Conservation (phyloP, 2,113 vertebrate species). For the Phalacrocorax pelagicus region DNA sequence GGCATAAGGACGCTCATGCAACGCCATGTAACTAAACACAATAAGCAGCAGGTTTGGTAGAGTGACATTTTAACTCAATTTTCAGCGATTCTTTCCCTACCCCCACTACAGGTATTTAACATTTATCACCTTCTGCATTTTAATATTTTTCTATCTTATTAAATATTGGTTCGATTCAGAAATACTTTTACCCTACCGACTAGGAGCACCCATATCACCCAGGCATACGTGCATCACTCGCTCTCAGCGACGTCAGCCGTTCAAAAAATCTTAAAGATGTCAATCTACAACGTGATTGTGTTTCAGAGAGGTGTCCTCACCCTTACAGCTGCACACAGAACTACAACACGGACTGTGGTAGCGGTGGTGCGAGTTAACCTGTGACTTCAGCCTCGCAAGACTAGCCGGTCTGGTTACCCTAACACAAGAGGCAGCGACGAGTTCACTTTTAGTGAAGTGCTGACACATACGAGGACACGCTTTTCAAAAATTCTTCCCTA, state of each 20-base stretch:
- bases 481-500: background rate
- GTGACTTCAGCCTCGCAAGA: background rate
- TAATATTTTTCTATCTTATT: background rate
- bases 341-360: background rate
- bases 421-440: background rate
- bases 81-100: background rate
- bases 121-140: background rate
- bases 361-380: background rate
- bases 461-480: fast-evolving
- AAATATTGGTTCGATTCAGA: background rate
- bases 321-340: background rate
- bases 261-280: background rate
- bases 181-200: background rate
- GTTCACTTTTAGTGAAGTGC: background rate
- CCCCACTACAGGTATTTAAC: background rate
- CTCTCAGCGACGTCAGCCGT: background rate
- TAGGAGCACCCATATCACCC: background rate
- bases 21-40: fast-evolving
- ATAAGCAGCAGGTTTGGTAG: background rate
- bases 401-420: background rate
- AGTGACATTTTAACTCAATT: background rate
- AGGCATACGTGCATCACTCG: background rate
- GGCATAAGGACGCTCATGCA: background rate
- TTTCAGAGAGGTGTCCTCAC: background rate
- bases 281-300: fast-evolving